Evolutionary conservation across 1,140 invertebrate species (phyloP).

Genomic region (Ruditapes philippinarum): DNA sequence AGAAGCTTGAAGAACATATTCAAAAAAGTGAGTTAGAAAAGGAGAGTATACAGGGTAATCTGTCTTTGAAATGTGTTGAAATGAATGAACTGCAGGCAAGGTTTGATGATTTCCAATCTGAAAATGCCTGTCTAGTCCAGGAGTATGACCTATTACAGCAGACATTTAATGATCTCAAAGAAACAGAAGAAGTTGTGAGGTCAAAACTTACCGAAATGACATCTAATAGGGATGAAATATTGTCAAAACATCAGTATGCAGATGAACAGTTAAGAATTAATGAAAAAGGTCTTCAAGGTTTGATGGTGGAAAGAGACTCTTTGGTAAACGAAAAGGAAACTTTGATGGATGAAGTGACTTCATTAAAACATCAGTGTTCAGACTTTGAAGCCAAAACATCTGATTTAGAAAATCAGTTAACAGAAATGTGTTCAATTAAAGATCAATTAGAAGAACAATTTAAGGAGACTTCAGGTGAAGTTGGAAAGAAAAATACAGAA

Average conservation of each 20-base stretch:
- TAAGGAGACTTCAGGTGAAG: conserved; percentile 2
- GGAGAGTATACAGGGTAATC: conserved; percentile 45
- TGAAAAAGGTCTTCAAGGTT: not conserved
- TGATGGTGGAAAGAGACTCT: not conserved
- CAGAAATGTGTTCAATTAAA: not conserved
- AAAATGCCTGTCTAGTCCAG: conserved; percentile 57
- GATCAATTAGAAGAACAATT: conserved; percentile 31
- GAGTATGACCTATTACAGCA: conserved; percentile 61
- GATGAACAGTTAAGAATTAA: not conserved
- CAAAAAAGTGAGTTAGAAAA: conserved; percentile 61
- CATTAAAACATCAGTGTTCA: not conserved
- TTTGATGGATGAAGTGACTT: not conserved
- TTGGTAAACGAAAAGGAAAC: not conserved
- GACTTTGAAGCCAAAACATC: not conserved
- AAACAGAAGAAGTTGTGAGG: conserved; percentile 62
- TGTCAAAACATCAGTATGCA: not conserved
- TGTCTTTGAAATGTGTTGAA: conserved; percentile 58
- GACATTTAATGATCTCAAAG: conserved; percentile 63
- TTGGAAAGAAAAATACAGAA: not conserved
- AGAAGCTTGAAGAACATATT: conserved; percentile 51
- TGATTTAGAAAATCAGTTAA: conserved; percentile 16
- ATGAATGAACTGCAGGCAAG: conserved; percentile 57
- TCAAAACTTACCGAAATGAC: conserved; percentile 65
- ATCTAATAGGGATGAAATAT: conserved; percentile 17
- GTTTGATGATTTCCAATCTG: conserved; percentile 64